A percentile compares a stretch with the other conserved stretches of the same genome.
These are phyloP conservation scores for Sternarchorhynchus goeldii DNA, from an alignment of 2,797 vertebrate species.

Conservation along the genomic window DNA sequence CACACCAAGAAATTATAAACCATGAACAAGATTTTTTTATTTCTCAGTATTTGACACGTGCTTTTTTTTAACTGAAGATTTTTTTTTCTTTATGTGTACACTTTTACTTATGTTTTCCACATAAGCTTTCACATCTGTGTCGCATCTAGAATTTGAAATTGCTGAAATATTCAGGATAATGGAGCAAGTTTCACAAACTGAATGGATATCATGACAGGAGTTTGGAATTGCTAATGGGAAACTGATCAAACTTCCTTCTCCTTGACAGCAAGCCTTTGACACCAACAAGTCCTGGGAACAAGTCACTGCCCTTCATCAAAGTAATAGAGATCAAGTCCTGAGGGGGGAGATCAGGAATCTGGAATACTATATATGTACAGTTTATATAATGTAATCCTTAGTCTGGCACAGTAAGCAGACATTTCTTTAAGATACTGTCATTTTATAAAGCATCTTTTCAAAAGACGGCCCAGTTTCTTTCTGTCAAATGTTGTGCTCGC, in stretches of 20 bases:
- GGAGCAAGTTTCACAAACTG: not conserved
- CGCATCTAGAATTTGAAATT: no score
- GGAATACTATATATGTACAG: not conserved
- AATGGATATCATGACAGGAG: not conserved
- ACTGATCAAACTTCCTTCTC: not conserved
- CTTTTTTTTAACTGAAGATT: no score
- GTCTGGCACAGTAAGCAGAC: not conserved
- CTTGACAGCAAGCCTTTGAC: constrained; percentile 75
- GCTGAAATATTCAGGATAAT: not conserved
- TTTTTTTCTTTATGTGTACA: no score
- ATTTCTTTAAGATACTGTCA: not conserved
- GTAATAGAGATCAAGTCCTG: constrained; percentile 85
- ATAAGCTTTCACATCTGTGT: no score
- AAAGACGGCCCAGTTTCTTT: not conserved
- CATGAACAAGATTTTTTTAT: no score
- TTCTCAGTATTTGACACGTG: no score
- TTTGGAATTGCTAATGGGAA: not conserved
- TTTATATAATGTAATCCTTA: not conserved
- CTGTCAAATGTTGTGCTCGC: not conserved
- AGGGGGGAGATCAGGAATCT: constrained; percentile 30
- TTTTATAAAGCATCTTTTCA: not conserved
- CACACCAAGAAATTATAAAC: no score
- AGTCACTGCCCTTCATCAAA: constrained; percentile 87
- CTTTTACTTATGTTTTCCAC: no score
- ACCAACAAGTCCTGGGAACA: constrained; percentile 69